Evolutionary conservation across 2,888 invertebrate genomes (phyloP).

Genomic region (Empis livida): DNA sequence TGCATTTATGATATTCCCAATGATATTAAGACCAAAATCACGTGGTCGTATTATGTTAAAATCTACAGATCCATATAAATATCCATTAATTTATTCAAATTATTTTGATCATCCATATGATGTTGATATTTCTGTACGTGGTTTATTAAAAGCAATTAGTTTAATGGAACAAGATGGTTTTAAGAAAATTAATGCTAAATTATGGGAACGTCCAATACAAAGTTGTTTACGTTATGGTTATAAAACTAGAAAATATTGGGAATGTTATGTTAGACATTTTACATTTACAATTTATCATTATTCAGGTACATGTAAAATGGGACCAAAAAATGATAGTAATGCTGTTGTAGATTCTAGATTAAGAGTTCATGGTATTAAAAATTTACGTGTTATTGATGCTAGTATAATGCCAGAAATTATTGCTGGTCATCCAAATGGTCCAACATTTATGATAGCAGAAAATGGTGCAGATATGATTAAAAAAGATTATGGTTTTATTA

Average conservation of each 20-base stretch:
- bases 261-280: slow-evolving; percentile 47
- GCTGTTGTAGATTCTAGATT: slow-evolving; percentile 52
- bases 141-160: slow-evolving; percentile 42
- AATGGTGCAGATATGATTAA: slow-evolving; percentile 45
- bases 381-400: slow-evolving; percentile 41
- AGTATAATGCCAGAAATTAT: slow-evolving; percentile 43
- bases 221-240: slow-evolving; percentile 42
- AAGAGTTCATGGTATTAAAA: slow-evolving; percentile 38
- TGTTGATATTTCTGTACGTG: slow-evolving; percentile 45
- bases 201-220: slow-evolving; percentile 45
- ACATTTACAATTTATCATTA: slow-evolving; percentile 53
- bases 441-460: slow-evolving; percentile 44
- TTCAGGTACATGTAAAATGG: slow-evolving; percentile 52
- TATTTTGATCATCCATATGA: slow-evolving; percentile 53
- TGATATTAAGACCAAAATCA: slow-evolving; percentile 54
- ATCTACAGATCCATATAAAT: slow-evolving; percentile 47
- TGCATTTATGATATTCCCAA: slow-evolving; percentile 46
- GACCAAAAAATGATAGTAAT: slow-evolving; percentile 41
- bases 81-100: slow-evolving; percentile 54
- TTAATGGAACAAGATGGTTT: slow-evolving; percentile 40
- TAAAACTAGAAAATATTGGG: slow-evolving; percentile 49
- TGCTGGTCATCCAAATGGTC: slow-evolving; percentile 42
- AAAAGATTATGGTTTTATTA: slow-evolving; percentile 34
- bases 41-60: slow-evolving; percentile 52
- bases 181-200: slow-evolving; percentile 37